These are phyloP conservation scores for Oryzias curvinotus DNA, from an alignment of 2,113 vertebrate species.

Conservation along the genomic window DNA sequence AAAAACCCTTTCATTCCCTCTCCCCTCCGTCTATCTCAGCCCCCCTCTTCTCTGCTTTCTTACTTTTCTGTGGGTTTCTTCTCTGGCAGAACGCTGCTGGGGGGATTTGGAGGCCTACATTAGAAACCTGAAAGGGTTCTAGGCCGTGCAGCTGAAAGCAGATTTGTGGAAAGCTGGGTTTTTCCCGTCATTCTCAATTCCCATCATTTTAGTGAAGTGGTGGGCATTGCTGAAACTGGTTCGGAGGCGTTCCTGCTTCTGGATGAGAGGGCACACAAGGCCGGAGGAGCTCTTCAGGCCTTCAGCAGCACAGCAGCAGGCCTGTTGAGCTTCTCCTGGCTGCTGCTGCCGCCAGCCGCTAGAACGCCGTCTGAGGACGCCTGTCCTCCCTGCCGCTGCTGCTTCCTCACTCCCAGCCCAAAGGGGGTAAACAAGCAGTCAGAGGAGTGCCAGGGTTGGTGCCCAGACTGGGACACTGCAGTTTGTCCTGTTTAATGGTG, in stretches of 20 bases:
- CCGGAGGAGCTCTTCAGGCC: too few relatives aligned
- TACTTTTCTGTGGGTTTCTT: too few relatives aligned
- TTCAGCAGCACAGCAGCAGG: conserved; percentile 1
- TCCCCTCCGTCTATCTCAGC: too few relatives aligned
- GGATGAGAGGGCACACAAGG: background rate
- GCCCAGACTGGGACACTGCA: conserved; percentile 21
- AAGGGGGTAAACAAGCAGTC: conserved; percentile 43
- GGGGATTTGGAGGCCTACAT: too few relatives aligned
- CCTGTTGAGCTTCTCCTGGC: conserved; percentile 8
- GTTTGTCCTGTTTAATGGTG: conserved; percentile 59
- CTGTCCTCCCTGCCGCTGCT: conserved; percentile 47
- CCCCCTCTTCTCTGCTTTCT: too few relatives aligned
- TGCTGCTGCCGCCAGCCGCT: conserved; percentile 30
- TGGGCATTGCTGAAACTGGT: conserved; percentile 6
- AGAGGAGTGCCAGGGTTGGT: conserved; percentile 27
- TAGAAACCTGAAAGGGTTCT: too few relatives aligned
- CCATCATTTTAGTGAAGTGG: conserved; percentile 26
- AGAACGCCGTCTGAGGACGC: conserved; percentile 33
- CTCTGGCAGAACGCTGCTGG: too few relatives aligned
- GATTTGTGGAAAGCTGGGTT: conserved; percentile 1
- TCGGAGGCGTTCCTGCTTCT: conserved; percentile 2
- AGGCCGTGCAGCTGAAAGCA: too few relatives aligned
- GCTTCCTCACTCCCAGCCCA: conserved; percentile 16
- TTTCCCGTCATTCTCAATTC: conserved; percentile 24
- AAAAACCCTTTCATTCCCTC: too few relatives aligned